These are phyloP conservation scores for Drosophila paucipuncta DNA, from an alignment of 2,888 invertebrate genomes.

Conservation along the genomic window DNA sequence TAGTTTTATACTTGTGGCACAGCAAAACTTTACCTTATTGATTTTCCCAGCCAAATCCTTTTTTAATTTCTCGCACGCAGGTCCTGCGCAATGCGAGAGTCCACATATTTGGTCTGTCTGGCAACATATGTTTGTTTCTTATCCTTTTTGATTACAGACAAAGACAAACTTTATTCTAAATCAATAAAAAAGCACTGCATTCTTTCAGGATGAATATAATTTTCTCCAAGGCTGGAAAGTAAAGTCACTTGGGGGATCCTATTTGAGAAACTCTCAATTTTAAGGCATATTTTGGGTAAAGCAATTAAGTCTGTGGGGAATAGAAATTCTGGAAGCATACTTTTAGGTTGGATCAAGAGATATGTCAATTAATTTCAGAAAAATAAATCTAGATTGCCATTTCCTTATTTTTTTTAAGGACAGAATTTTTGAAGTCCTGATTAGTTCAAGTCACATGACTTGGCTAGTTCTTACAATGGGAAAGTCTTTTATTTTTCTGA, in stretches of 20 bases:
- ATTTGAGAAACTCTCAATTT: background rate
- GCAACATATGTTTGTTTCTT: constrained; percentile 17
- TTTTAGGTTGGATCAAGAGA: background rate
- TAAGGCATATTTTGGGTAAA: background rate
- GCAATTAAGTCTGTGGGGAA: background rate
- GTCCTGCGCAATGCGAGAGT: constrained; percentile 41
- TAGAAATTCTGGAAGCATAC: background rate
- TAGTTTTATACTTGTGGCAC: background rate
- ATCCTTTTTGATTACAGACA: background rate
- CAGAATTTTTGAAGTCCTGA: background rate
- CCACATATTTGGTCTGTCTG: constrained; percentile 14
- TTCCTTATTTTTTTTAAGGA: too few relatives aligned
- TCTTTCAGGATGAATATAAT: background rate
- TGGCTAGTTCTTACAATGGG: rapidly evolving
- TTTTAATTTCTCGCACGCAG: constrained; percentile 2
- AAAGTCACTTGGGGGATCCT: background rate
- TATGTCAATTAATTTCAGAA: background rate
- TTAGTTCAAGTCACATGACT: background rate
- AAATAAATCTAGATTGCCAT: background rate
- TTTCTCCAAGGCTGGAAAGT: background rate
- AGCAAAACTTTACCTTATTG: constrained; percentile 34
- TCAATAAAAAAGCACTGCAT: background rate
- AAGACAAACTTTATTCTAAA: background rate
- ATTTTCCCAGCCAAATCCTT: constrained; percentile 31
- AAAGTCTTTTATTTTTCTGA: background rate